Base-by-base conservation (phyloP, 1,140 invertebrate genomes). In the Drosophila grimshawi region DNA sequence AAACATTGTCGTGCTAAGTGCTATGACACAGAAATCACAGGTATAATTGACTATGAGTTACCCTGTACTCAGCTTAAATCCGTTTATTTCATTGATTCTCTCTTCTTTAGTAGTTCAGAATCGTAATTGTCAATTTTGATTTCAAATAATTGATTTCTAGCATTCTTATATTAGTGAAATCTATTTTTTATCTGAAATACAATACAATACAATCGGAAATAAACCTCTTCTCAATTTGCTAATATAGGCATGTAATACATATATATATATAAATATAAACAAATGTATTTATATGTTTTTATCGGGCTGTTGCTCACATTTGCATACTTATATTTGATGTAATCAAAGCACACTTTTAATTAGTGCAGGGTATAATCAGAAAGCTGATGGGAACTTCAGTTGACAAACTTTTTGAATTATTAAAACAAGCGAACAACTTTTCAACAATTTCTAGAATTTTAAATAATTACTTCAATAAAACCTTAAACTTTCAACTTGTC, bases 321-420 rank as follows among this genome's bases (percentile, higher is more conserved):
- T 8, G 10, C 2, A 41, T 3, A 41, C 2, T 19, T 19, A 19
- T 19, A 19, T 19, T 19, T 19, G 0, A 19, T 19, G 19, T 19
- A 19, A 1, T 19, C 2, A 6, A 7, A 3, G 3, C 39, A 41
- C 39, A 43, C 4, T n/a, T 43, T 43, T 43, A 43, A n/a, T 43
- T 43, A 43, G 4, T 1, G 39, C 39, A 6, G 39, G 39, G 10
- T n/a, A 43, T 43, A 43, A n/a, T 3, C 39, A 43, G 4, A n/a
- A n/a, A 43, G 39, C 8, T n/a, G 4, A n/a, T n/a, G n/a, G 27
- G 1, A 60, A 30, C 41, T 32, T 41, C 46, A 27, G n/a, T 39
- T 67, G 55, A 60, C 56, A 81, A 85, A 88, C 71, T 88, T 88
- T 74, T 59, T 74, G 61, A 79, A 80, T 78, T 80, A 86, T 83